Base-by-base conservation (phyloP, 2,888 invertebrate species). In the Seladonia tumulorum region DNA sequence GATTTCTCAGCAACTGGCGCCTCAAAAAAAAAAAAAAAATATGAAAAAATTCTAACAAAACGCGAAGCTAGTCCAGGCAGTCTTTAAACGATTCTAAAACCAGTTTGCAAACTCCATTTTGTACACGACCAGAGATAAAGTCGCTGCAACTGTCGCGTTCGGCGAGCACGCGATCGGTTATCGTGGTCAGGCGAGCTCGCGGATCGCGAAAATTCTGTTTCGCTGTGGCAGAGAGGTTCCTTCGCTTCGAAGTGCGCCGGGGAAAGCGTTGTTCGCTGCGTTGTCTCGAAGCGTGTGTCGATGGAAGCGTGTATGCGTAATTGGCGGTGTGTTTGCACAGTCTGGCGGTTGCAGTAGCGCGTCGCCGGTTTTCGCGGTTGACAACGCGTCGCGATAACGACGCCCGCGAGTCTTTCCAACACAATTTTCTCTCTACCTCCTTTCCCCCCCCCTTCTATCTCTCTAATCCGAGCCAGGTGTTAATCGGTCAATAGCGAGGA, bases 241-340 rank as follows among this genome's bases (percentile, higher is more conserved):
- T 18, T 66, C 39, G 29, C 39, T 66, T 73, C 60, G 45, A 83
- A 83, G 68, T 82, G 86, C 83, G 82, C 68, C 79, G 81, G 74
- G 83, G 63, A 29, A 63, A 63, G 63, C 63, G 29, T 63, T 63
- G 63, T 63, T 70, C 49, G 76, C 83, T 81, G 77, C 81, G 71
- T 85, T 86, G 82, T 85, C 39, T 39, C n/a, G 5, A 16, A 42
- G 39, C 14, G 86, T 86, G 85, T 88, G 92, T 94, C 90, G 93
- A 93, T 94, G 93, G 35, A n/a, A 25, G 39, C n/a, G 93, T 94
- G 93, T 92, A 90, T 91, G 94, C 92, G 90, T 93, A 94, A 94
- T 94, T 94, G 94, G 92, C 92, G 87, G 91, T 42, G 76, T 93
- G 92, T 94, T 94, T 94, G 93, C 91, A 90, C 94, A 94, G 94